Evolutionary conservation across 2,888 invertebrate species (phyloP).

Genomic region (Ectropis crepuscularia): DNA sequence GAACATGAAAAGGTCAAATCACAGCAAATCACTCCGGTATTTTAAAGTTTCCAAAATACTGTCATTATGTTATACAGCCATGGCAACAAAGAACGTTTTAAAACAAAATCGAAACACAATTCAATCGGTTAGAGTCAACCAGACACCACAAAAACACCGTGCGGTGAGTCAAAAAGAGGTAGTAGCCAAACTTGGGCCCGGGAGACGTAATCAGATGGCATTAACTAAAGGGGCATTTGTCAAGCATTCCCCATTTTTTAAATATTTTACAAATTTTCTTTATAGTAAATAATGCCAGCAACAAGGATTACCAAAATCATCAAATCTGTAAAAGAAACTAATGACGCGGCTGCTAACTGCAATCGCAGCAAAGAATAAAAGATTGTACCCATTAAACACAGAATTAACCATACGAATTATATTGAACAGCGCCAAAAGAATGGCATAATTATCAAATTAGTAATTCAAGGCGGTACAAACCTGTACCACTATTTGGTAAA

Average conservation of each 20-base stretch:
- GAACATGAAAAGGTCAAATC: too few relatives aligned
- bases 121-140: slow-evolving; percentile 38
- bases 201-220: slow-evolving; percentile 16
- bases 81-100: slow-evolving; percentile 14
- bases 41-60: slow-evolving; percentile 1
- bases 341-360: too few relatives aligned
- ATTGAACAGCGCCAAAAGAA: too few relatives aligned
- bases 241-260: neutral
- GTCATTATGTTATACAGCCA: slow-evolving; percentile 1
- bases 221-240: slow-evolving; percentile 1
- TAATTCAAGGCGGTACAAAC: too few relatives aligned
- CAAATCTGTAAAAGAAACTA: too few relatives aligned
- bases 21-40: neutral
- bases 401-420: too few relatives aligned
- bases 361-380: too few relatives aligned
- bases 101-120: slow-evolving; percentile 34
- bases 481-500: too few relatives aligned
- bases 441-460: too few relatives aligned
- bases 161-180: slow-evolving; percentile 44
- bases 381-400: too few relatives aligned
- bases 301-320: too few relatives aligned
- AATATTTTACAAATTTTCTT: neutral
- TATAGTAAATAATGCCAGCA: too few relatives aligned
- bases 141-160: slow-evolving; percentile 47
- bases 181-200: slow-evolving; percentile 18